Evolutionary conservation across 2,113 vertebrate genomes (phyloP), one percentile per base, ranked within the genome.

Genomic region (Sterrhoptilus dennistouni): DNA sequence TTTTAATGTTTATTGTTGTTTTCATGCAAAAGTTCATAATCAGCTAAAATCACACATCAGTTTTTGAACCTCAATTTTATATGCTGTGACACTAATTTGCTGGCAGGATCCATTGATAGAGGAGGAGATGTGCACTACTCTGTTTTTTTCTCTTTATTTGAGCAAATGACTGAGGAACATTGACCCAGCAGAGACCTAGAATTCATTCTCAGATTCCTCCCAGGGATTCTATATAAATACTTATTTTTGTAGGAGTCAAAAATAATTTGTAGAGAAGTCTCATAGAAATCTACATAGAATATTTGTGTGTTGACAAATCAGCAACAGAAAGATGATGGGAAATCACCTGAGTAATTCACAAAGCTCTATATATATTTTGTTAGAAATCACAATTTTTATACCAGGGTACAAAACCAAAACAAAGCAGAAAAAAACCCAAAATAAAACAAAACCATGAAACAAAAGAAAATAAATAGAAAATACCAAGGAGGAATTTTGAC

Each of bases 391-490:
- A 60, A 17, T 6, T 36, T 89, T 81, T 71, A 5, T 49, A 23
- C 5, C 25, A 10, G 7, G 23, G 2, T 27, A 8, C 11, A 49
- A 59, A 28, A 31, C 0, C 3, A 35, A 76, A 44, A 3, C 13
- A 24, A n/a, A 38, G 8, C 14, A 38, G 18, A 16, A 47, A 14
- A 49, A 74, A 35, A 31, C 8, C 25, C 11, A 60, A 45, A 11
- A 2, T 19, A 18, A 31, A 27, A 20, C 20, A 42, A 44, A 38
- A 19, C 12, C 14, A 20, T 17, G 16, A 53, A 61, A 4, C 2
- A 21, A 38, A 64, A 27, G 10, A 35, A 35, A 13, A 20, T 3
- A 27, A 65, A 25, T 4, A 69, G 2, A 13, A 69, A 53, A 57
- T 1, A 59, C 1, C 5, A 47, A 49, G 24, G 8, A 8, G 13